Evolutionary conservation across 2,888 invertebrate genomes (phyloP), one percentile per base, ranked within the genome.

Genomic region (Chamaedrilus cognettii): DNA sequence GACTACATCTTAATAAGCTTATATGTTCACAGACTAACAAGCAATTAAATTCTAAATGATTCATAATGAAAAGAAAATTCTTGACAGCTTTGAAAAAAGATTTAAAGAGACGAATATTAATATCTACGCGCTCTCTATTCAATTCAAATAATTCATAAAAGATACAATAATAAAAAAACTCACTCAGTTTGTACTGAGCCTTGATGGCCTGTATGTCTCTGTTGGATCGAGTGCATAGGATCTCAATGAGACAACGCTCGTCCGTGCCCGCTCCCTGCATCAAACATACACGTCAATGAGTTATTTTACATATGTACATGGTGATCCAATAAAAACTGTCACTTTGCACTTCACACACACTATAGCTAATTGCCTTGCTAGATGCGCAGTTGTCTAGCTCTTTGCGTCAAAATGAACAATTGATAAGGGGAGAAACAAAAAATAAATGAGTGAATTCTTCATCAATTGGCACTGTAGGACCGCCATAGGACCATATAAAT

Each of bases 241-340:
- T 79, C 68, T 84, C 83, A 33, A 82, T 77, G 49, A 84, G 68
- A 28, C 77, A 77, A 64, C 80, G 77, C 68, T 84, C 84, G 76
- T 84, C 81, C 58, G 84, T 84, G 0, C 84, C 84, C 1, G 82
- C 73, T 51, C 84, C 84, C 82, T 83, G 57, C 15, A n/a, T 28
- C 19, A 28, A 23, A 23, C 55, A 55, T 55, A 15, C 7, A n/a
- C n/a, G n/a, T n/a, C n/a, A n/a, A n/a, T n/a, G n/a, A n/a, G n/a
- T n/a, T n/a, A n/a, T n/a, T n/a, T n/a, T n/a, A n/a, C n/a, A n/a
- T n/a, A n/a, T n/a, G n/a, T n/a, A n/a, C n/a, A n/a, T n/a, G n/a
- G n/a, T n/a, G n/a, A n/a, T n/a, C n/a, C n/a, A n/a, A n/a, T n/a
- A n/a, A n/a, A n/a, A n/a, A n/a, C n/a, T n/a, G n/a, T n/a, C n/a